Evolutionary conservation across 2,888 invertebrate genomes (phyloP).

Genomic region (Megalurothrips usitatus): DNA sequence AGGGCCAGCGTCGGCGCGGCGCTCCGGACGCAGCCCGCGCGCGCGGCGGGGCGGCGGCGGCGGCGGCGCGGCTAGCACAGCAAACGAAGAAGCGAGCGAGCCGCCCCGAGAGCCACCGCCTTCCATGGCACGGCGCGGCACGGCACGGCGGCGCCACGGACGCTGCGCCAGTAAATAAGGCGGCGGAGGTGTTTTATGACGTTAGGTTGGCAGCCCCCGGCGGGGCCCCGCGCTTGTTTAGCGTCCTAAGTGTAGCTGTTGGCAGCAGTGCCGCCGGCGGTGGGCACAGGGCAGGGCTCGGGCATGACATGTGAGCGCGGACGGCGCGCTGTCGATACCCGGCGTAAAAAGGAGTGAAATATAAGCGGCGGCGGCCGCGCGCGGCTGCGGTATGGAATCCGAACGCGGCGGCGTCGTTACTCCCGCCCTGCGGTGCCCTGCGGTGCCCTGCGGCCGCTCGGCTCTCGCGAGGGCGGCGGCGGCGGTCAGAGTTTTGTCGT

Average conservation of each 20-base stretch:
- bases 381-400: too few species aligned
- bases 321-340: too few species aligned
- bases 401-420: too few species aligned
- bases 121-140: background rate
- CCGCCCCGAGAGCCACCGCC: background rate
- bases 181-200: background rate
- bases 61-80: background rate
- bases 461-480: background rate
- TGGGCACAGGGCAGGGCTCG: too few species aligned
- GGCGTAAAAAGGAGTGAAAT: too few species aligned
- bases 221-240: background rate
- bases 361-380: too few species aligned
- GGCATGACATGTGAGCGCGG: too few species aligned
- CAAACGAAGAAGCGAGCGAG: background rate
- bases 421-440: background rate
- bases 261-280: background rate
- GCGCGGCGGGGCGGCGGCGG: background rate
- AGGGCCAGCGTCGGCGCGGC: too few species aligned
- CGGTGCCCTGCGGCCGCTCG: too few species aligned
- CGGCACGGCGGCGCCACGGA: background rate
- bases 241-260: slow-evolving; percentile 5
- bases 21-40: too few species aligned
- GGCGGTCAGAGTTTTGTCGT: background rate
- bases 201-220: background rate
- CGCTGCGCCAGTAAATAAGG: background rate